Evolutionary conservation across 1,140 invertebrate genomes (phyloP).

Genomic region (Acromyrmex heyeri): DNA sequence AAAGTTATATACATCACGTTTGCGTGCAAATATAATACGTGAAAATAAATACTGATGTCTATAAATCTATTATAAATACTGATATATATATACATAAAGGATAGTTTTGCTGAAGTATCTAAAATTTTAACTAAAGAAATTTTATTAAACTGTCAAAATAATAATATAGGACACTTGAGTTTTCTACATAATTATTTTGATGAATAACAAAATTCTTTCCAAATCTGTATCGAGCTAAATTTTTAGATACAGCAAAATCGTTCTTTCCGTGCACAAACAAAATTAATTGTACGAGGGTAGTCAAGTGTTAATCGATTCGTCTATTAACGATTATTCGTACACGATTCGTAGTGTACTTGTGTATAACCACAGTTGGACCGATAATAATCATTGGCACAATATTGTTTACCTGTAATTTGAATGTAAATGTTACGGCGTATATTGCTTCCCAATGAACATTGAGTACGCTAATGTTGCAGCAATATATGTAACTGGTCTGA

Average conservation of each 20-base stretch:
- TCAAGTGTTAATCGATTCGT: conserved; percentile 31
- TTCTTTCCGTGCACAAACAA: background rate
- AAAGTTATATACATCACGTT: background rate
- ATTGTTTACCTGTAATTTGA: conserved; percentile 52
- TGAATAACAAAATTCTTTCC: too few species aligned
- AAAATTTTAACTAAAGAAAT: too few species aligned
- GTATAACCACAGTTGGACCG: conserved; percentile 17
- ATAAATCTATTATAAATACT: background rate
- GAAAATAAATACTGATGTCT: background rate
- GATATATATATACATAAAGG: background rate
- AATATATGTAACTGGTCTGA: conserved; percentile 29
- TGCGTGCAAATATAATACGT: background rate
- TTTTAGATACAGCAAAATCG: too few species aligned
- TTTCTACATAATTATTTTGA: too few species aligned
- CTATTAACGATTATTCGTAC: conserved; percentile 28
- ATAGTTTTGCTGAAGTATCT: too few species aligned
- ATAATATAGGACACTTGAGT: too few species aligned
- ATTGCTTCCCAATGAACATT: conserved; percentile 10
- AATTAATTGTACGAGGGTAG: background rate
- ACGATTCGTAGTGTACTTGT: conserved; percentile 9
- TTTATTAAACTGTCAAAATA: too few species aligned
- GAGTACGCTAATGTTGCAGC: conserved; percentile 37
- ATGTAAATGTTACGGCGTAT: conserved; percentile 32
- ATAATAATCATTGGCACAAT: conserved; percentile 34
- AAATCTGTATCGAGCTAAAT: too few species aligned